Evolutionary conservation across 2,888 invertebrate species (phyloP), one percentile per base, ranked within the genome.

Genomic region (Aphidoletes aphidimyza): DNA sequence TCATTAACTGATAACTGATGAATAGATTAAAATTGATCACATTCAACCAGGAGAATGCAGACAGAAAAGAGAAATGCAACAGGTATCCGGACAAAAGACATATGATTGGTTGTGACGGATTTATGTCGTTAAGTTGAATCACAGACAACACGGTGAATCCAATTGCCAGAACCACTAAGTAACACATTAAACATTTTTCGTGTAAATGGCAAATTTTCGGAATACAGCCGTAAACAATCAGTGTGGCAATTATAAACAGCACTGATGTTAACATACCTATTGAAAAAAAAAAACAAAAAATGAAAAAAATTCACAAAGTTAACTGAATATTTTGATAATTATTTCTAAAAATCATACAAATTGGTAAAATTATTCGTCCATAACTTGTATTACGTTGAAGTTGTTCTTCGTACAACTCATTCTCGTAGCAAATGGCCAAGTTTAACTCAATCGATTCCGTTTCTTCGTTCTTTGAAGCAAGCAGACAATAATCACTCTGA

Each of bases 11-110:
- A 91, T 95, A 95, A 30, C 96, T 96, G 96, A 96, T 96, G 96
- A 96, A 97, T 89, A 97, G 96, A 91, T 97, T 96, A 92, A 96
- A 96, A 90, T 96, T 96, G 96, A 97, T 96, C 86, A 96, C 96
- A 90, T 96, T 97, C 84, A 97, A 93, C 97, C 97, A 97, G 90
- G 96, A 96, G 92, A 97, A 97, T 86, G 96, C 96, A 45, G 96
- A 94, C 89, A 97, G 91, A 90, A 96, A 96, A 90, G 95, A 93
- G 92, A 96, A 96, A 89, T 96, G 96, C 92, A 96, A 95, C 87
- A 93, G 91, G 87, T 95, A 47, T 47, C 47, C 47, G 17, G 17
- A 17, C 11, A 19, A 19, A 47, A 17, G 17, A 47, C 47, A 47
- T 3, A 47, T 47, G 19, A 17, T 3, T 47, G 47, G 47, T 47